Base-by-base conservation (phyloP, 2,888 invertebrate genomes). In the Agonopterix subpropinquella region DNA sequence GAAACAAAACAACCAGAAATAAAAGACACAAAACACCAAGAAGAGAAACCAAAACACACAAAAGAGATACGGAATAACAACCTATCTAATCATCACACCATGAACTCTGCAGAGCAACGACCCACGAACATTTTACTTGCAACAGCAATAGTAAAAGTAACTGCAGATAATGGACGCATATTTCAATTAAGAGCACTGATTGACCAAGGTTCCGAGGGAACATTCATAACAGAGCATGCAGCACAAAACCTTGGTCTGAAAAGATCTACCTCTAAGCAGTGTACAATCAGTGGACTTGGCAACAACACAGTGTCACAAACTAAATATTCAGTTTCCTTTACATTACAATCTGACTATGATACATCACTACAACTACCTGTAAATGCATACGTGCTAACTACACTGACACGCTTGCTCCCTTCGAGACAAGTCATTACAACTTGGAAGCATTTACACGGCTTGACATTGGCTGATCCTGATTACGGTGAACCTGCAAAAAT, bases 391-490 rank as follows among this genome's bases (percentile, higher is more conserved):
- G 18, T 18, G 18, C 18, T 18, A 18, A 18, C 18, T 18, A 18
- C 18, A 18, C 3, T 18, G 18, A 18, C 18, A 18, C 18, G 18
- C 18, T 18, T 18, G 2, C 18, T 18, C 4, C 18, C 18, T 18
- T 18, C 18, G 18, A 18, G 18, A 18, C 2, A 18, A 4, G 18
- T 18, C 3, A 18, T 18, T 18, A 18, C 18, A 18, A 18, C 55
- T 43, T 56, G 49, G 51, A 15, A 37, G 36, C 48, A 57, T 41
- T 39, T 59, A 13, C 45, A 56, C 49, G 51, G 49, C 5, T 45
- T 55, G 41, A 11, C 13, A 11, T 45, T 59, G 37, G 55, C 55
- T 43, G 57, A 53, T 28, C 53, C 55, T 47, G 45, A 45, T 11
- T 57, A 47, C 15, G 13, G 45, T 41, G 53, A 47, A 44, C 55